Base-by-base conservation (phyloP, 2,888 invertebrate genomes). In the Molanna angustata region DNA sequence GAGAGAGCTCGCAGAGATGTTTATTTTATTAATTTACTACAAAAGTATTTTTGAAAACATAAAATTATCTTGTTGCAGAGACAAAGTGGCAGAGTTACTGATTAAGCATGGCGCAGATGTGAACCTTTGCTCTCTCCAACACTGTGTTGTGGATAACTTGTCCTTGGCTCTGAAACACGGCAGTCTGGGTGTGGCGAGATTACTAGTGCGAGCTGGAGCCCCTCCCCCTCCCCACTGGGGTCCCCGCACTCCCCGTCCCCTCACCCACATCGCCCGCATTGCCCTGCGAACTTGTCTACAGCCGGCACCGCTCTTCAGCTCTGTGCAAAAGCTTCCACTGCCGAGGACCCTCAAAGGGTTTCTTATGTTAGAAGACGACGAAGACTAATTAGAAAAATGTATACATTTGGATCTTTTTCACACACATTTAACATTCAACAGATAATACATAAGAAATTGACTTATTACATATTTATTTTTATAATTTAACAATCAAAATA, bases 81-180 rank as follows among this genome's bases (percentile, higher is more conserved):
- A 75, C 57, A 63, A 71, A 48, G 80, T 80, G 9, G 82, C 83
- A 2, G 69, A 74, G 37, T 65, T 79, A 9, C 69, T 85, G 7
- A 78, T 85, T 45, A 75, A 78, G 48, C 76, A 83, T 58, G 85
- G 85, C 22, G 81, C 81, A 7, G 80, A 84, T 62, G 82, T 84
- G 0, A 84, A 83, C 64, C 68, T 76, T 2, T 76, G 78, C 56
- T 80, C 82, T 61, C 70, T 80, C 51, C 72, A 76, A 48, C 73
- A 78, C 1, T 79, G 75, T 58, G 71, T 71, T 3, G 71, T 81
- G 49, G 82, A 82, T 60, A 80, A 80, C 62, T 65, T 83, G 41
- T 73, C 77, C 14, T 71, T 80, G 59, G 80, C 80, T 7, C 74
- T 77, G 57, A 69, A 74, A 50, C 64, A 71, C 35, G 62, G 64